Conservation (phyloP, 2,113 vertebrate species). For the Corythaixoides concolor region DNA sequence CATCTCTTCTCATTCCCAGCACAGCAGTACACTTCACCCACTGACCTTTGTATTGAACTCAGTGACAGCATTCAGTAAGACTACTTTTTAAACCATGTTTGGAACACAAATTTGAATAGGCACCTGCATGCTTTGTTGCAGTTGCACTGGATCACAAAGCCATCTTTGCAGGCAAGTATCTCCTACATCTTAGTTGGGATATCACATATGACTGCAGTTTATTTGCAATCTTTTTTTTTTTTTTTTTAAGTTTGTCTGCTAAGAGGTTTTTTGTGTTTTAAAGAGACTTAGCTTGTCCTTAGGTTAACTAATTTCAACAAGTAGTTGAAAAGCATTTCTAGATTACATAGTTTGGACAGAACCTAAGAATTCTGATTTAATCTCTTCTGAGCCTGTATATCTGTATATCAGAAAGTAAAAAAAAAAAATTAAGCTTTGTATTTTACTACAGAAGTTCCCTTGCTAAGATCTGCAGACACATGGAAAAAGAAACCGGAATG, state of each 20-base stretch:
- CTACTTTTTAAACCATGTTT: neutral
- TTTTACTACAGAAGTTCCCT: neutral
- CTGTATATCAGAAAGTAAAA: neutral
- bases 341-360: neutral
- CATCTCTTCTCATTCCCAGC: neutral
- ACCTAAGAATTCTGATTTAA: neutral
- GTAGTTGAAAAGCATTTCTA: neutral
- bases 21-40: neutral
- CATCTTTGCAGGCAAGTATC: neutral
- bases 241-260: neutral
- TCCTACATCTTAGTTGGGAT: neutral
- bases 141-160: neutral
- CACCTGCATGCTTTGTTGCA: neutral
- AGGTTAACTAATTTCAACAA: neutral
- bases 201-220: neutral
- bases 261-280: neutral
- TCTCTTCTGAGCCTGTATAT: neutral
- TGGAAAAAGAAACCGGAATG: neutral
- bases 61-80: neutral
- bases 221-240: neutral
- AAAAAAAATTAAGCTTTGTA: neutral
- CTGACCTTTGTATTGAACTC: neutral
- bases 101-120: neutral
- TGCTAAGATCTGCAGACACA: neutral
- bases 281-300: neutral